Percentiles rank a stretch among this genome's conserved stretches.
phyloP scores from a whole-genome alignment of 2,113 vertebrate species.

The Danionella cerebrum region DNA sequence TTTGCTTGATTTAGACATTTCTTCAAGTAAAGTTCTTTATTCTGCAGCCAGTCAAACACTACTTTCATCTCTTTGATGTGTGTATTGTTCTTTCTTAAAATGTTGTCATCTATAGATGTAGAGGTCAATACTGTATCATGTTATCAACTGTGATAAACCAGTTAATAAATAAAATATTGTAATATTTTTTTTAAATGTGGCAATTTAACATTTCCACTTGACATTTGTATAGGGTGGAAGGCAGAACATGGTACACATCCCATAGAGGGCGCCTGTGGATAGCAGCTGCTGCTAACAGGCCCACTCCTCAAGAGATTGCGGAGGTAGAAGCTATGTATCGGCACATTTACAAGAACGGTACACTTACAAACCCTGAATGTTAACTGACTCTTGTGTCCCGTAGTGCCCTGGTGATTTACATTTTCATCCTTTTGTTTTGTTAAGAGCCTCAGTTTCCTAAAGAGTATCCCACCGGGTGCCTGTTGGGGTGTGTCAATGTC shows the following conservation, averaged over 20 bases:
- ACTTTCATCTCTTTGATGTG: background rate
- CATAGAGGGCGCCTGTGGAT: slow-evolving; percentile 94
- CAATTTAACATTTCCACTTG: no score
- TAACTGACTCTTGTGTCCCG: background rate
- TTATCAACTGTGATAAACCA: no score
- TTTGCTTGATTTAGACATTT: no score
- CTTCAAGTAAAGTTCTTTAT: no score
- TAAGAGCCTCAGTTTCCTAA: slow-evolving; percentile 80
- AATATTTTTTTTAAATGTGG: no score
- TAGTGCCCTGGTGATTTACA: background rate
- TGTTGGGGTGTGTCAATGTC: slow-evolving; percentile 84
- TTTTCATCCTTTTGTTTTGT: slow-evolving; percentile 4
- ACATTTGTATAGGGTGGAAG: slow-evolving; percentile 77
- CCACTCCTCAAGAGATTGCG: slow-evolving; percentile 79
- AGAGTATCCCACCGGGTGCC: slow-evolving; percentile 86
- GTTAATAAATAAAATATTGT: no score
- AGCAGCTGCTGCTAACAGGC: slow-evolving; percentile 84
- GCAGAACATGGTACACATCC: slow-evolving; percentile 90
- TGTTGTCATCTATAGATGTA: no score
- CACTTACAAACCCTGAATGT: slow-evolving; percentile 4
- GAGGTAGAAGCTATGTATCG: slow-evolving; percentile 80
- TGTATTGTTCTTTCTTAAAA: background rate
- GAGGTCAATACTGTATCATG: no score
- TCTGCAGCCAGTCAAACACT: no score
- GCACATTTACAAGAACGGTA: slow-evolving; percentile 74